Conservation (phyloP, 2,888 invertebrate species). For the Sacculina carcini region DNA sequence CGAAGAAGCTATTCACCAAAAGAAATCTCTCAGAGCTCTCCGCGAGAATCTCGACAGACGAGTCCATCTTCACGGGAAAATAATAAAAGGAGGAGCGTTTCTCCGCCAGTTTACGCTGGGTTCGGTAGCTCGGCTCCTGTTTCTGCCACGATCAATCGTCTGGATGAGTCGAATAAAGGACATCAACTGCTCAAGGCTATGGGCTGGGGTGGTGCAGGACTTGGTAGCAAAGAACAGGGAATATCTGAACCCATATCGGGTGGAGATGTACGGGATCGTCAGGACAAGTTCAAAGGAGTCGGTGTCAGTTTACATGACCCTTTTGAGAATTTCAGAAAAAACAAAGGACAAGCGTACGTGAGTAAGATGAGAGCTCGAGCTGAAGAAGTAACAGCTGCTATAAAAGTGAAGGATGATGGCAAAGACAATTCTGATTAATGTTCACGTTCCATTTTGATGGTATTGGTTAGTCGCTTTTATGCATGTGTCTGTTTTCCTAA, state of each 20-base stretch:
- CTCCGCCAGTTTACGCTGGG: background rate
- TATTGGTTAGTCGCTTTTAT: too few relatives aligned
- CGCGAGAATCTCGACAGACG: too few relatives aligned
- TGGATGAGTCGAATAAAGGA: slow-evolving; percentile 71
- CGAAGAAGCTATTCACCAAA: too few relatives aligned
- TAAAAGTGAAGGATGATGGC: too few relatives aligned
- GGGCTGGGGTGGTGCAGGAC: slow-evolving; percentile 89
- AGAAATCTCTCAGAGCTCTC: too few relatives aligned
- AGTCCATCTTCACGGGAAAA: too few relatives aligned
- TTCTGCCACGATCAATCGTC: slow-evolving; percentile 23
- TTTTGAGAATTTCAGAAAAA: slow-evolving; percentile 88
- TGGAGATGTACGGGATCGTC: slow-evolving; percentile 56
- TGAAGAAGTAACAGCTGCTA: too few relatives aligned
- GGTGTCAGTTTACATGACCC: slow-evolving; percentile 73
- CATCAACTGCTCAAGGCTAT: slow-evolving; percentile 91
- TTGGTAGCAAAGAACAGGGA: slow-evolving; percentile 84
- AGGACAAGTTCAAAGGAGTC: slow-evolving; percentile 83
- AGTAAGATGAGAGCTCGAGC: slow-evolving; percentile 75
- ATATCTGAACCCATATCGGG: slow-evolving; percentile 82
- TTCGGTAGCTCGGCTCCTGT: slow-evolving; percentile 15
- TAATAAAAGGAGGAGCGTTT: too few relatives aligned
- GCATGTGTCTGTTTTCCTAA: too few relatives aligned
- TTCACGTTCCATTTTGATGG: too few relatives aligned
- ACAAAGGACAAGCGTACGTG: slow-evolving; percentile 79
- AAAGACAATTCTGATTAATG: too few relatives aligned